Percentiles rank a stretch among this genome's conserved stretches.
Evolutionary conservation across 2,888 invertebrate species (phyloP).

Genomic region (Drosophila histrio): DNA sequence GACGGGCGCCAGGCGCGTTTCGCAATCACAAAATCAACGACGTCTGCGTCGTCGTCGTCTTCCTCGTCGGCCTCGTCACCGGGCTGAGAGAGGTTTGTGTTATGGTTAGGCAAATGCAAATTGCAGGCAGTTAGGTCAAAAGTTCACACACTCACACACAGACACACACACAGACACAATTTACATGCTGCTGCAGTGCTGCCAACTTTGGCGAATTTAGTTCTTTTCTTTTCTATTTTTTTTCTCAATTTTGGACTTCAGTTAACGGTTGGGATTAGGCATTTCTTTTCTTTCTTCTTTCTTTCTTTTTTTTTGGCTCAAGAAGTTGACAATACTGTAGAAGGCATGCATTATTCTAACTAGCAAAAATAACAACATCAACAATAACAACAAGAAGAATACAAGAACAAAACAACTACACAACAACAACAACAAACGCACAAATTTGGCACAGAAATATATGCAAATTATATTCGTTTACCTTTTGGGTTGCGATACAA

Average conservation of each 20-base stretch:
- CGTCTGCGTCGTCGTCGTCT: constrained; percentile 62
- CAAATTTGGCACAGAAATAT: constrained; percentile 49
- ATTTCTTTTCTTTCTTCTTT: constrained; percentile 18
- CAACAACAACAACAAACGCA: constrained; percentile 58
- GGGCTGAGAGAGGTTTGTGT: constrained; percentile 54
- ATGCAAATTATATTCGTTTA: constrained; percentile 48
- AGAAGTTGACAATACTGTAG: constrained; percentile 74
- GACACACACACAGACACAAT: constrained; percentile 19
- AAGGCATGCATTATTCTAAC: constrained; percentile 66
- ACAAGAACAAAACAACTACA: constrained; percentile 16
- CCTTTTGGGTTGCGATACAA: constrained; percentile 80
- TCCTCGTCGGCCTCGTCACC: constrained; percentile 83
- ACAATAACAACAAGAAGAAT: constrained; percentile 11
- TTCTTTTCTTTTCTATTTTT: constrained; percentile 10
- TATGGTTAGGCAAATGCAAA: constrained; percentile 56
- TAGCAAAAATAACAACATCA: constrained; percentile 32
- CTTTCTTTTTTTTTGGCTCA: constrained; percentile 12
- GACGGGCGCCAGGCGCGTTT: constrained; percentile 71
- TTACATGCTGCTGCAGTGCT: constrained; percentile 56
- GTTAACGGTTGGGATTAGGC: constrained; percentile 27
- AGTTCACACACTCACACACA: constrained; percentile 24
- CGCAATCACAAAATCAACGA: constrained; percentile 70
- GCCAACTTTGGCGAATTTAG: constrained; percentile 53
- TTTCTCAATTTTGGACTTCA: constrained; percentile 17
- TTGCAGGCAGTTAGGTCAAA: constrained; percentile 45